Conservation (phyloP, 2,797 vertebrate species). For the Sus cebifrons region DNA sequence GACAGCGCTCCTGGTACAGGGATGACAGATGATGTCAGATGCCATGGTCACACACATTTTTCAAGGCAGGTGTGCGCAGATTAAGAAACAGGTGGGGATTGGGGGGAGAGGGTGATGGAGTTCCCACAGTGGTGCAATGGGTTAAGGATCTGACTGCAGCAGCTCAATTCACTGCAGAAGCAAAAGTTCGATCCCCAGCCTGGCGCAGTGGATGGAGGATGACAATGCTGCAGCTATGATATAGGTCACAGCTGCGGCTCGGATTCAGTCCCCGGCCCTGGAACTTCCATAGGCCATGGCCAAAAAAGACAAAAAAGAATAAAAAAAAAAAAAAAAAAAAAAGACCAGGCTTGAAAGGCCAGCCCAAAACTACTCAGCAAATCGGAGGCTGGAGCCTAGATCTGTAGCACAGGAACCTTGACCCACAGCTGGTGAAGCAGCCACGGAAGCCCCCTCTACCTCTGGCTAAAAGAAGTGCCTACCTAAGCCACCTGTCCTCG, state of each 20-base stretch:
- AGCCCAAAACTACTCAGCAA: not conserved
- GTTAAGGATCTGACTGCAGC: too few relatives aligned
- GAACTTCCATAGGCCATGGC: too few relatives aligned
- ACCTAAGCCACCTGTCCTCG: not conserved
- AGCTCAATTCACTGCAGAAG: too few relatives aligned
- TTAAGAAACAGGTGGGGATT: not conserved
- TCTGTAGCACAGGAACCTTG: not conserved
- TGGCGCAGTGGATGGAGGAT: too few relatives aligned
- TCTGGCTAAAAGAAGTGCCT: not conserved
- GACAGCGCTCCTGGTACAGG: not conserved
- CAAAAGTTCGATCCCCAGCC: too few relatives aligned
- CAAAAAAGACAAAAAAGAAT: too few relatives aligned
- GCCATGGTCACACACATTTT: not conserved
- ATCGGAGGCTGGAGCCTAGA: not conserved
- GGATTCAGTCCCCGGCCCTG: too few relatives aligned
- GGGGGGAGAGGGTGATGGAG: too few relatives aligned
- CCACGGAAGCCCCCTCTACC: not conserved
- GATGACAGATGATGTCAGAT: fast-evolving
- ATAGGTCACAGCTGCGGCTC: too few relatives aligned
- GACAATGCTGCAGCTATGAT: too few relatives aligned
- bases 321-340: too few relatives aligned
- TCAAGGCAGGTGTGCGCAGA: not conserved
- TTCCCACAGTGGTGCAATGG: too few relatives aligned
- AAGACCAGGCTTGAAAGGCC: not conserved
- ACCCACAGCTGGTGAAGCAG: not conserved